Evolutionary conservation across 2,797 vertebrate species (phyloP).

Genomic region (Cossypha heuglini): DNA sequence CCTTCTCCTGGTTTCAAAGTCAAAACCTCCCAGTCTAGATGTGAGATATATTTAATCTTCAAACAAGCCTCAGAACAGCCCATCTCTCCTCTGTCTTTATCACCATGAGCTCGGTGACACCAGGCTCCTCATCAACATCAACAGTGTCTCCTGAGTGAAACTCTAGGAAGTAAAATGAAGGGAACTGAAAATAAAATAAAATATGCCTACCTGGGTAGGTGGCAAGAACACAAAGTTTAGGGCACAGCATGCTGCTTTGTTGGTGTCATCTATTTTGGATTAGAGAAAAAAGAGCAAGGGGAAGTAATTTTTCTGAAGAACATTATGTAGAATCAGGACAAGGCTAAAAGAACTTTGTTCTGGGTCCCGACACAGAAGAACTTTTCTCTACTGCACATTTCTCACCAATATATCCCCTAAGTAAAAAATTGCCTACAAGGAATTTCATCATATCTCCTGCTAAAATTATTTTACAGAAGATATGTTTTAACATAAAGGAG

Average conservation of each 20-base stretch:
- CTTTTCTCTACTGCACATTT: neutral
- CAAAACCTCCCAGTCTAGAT: neutral
- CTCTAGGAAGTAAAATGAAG: neutral
- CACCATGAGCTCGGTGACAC: neutral
- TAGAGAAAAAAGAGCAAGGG: neutral
- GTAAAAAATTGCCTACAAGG: neutral
- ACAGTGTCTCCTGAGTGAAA: neutral
- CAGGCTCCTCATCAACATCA: neutral
- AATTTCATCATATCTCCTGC: neutral
- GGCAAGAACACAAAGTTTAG: neutral
- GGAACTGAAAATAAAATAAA: neutral
- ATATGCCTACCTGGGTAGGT: neutral
- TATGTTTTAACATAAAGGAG: neutral
- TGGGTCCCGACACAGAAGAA: neutral
- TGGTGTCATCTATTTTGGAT: neutral
- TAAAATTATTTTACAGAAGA: neutral
- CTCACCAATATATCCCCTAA: neutral
- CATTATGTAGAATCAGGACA: neutral
- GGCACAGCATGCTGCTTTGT: neutral
- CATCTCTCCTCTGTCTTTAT: neutral
- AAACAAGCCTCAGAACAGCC: neutral
- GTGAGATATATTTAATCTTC: conserved; percentile 11
- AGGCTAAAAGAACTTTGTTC: neutral
- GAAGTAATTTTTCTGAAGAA: neutral
- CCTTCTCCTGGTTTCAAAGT: neutral